Conservation (phyloP, 2,797 vertebrate species). For the Platalea minor region DNA sequence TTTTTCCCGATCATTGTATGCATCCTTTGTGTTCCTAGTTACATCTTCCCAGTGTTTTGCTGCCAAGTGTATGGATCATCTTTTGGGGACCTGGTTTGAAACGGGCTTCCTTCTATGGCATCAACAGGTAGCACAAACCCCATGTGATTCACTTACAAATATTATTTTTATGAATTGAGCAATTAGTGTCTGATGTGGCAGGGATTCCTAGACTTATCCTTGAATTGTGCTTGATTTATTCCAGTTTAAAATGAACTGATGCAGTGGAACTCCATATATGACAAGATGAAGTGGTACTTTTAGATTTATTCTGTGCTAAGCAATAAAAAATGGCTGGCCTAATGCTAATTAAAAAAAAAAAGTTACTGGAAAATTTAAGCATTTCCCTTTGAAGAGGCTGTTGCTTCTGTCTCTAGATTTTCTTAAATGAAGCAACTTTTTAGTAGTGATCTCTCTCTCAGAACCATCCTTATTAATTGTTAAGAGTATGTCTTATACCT, state of each 20-base stretch:
- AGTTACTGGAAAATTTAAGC: not conserved
- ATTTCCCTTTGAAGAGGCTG: not conserved
- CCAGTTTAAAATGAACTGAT: not conserved
- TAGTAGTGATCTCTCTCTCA: not conserved
- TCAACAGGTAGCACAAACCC: not conserved
- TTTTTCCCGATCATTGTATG: not conserved
- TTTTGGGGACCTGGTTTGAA: not conserved
- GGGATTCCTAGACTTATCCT: constrained; percentile 1
- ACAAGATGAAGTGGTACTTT: not conserved
- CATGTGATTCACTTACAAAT: not conserved
- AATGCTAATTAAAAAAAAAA: not conserved
- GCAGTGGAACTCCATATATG: not conserved
- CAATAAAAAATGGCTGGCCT: not conserved
- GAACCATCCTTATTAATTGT: not conserved
- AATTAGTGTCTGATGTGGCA: not conserved
- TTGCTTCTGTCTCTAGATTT: not conserved
- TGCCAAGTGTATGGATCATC: not conserved
- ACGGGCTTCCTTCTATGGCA: not conserved
- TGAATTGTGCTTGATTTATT: constrained; percentile 1
- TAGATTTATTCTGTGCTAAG: constrained; percentile 15
- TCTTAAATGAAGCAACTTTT: not conserved
- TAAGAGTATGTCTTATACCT: not conserved
- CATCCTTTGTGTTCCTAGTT: not conserved
- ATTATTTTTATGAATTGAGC: constrained; percentile 33
- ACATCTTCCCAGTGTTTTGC: not conserved